Base-by-base conservation (phyloP, 92 coral and sea anemone genomes). In the Meandrina meandrites region DNA sequence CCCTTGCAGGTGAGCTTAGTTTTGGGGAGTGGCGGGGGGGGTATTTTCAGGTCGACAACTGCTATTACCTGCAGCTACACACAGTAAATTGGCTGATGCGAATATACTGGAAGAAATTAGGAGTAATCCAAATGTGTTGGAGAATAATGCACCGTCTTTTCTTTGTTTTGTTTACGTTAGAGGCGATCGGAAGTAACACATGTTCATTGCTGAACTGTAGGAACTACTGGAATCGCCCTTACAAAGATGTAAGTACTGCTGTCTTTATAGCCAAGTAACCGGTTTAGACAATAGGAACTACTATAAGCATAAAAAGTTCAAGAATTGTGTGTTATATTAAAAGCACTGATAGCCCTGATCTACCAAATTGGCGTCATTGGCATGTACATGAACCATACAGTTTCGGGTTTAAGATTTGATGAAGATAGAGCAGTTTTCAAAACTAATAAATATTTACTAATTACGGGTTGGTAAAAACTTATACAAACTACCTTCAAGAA, bases 141-240 rank as follows among this genome's bases (percentile, higher is more conserved):
- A 48, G 53, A 2, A 17, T 53, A 13, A 53, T 40, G 45, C 6
- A 40, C 17, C 30, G 34, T 66, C 7, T 24, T n/a, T 78, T 31
- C 40, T 47, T 48, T 70, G 19, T 76, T 75, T 36, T 62, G 11
- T 56, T 84, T 69, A n/a, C n/a, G n/a, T 27, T 66, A 96, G 99
- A 95, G 69, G 90, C 94, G 37, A 92, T 96, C 35, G 84, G 81
- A 54, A 75, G 83, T 21, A 94, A 79, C 79, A 93, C 90, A 35
- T 97, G 99, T 83, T 90, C 97, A 24, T 82, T 93, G 10, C 73
- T 97, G 35, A 95, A 93, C 51, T 97, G 99, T 81, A 93, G 93
- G 80, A 93, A 97, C 81, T 97, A 91, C 89, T 97, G 99, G 99
- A 90, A 90, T 73, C 95, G 88, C 19, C 98, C 96, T 27, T 66